Conservation (phyloP, 2,888 invertebrate species). For the Hirtodrosophila duncani region DNA sequence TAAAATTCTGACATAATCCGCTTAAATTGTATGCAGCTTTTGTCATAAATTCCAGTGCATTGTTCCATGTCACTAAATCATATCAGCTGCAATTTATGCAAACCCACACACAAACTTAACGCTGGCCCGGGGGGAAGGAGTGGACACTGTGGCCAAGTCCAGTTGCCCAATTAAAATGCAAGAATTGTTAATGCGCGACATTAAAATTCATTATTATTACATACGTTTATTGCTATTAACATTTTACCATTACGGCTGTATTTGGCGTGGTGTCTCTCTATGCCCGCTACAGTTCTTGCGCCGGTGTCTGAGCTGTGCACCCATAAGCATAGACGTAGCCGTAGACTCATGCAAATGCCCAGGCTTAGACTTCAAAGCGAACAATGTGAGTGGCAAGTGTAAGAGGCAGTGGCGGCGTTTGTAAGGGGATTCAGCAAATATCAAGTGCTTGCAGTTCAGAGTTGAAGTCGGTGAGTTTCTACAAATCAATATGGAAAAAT, state of each 20-base stretch:
- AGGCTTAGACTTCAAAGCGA: slow-evolving; percentile 51
- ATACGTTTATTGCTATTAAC: slow-evolving; percentile 65
- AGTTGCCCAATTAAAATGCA: slow-evolving; percentile 71
- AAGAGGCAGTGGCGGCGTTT: too few species aligned
- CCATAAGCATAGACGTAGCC: background rate
- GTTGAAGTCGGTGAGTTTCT: too few species aligned
- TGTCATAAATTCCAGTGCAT: slow-evolving; percentile 69
- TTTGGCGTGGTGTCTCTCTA: slow-evolving; percentile 50
- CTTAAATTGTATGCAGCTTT: slow-evolving; percentile 52
- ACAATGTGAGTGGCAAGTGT: too few species aligned
- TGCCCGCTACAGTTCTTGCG: slow-evolving; percentile 32
- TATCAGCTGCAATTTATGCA: slow-evolving; percentile 73
- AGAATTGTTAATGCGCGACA: slow-evolving; percentile 72
- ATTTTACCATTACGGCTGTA: slow-evolving; percentile 49
- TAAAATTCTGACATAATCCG: slow-evolving; percentile 62
- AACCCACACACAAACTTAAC: slow-evolving; percentile 50
- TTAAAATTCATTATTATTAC: slow-evolving; percentile 73
- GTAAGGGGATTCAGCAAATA: too few species aligned
- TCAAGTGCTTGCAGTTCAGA: too few species aligned
- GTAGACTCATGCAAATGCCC: slow-evolving; percentile 55
- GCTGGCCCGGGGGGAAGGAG: background rate
- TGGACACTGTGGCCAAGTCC: slow-evolving; percentile 14
- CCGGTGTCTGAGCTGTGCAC: slow-evolving; percentile 2
- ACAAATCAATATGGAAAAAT: too few species aligned
- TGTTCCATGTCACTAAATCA: slow-evolving; percentile 73